Evolutionary conservation across 2,797 vertebrate species (phyloP), one percentile per base, ranked within the genome.

Genomic region (Heteromormyrus szaboi): DNA sequence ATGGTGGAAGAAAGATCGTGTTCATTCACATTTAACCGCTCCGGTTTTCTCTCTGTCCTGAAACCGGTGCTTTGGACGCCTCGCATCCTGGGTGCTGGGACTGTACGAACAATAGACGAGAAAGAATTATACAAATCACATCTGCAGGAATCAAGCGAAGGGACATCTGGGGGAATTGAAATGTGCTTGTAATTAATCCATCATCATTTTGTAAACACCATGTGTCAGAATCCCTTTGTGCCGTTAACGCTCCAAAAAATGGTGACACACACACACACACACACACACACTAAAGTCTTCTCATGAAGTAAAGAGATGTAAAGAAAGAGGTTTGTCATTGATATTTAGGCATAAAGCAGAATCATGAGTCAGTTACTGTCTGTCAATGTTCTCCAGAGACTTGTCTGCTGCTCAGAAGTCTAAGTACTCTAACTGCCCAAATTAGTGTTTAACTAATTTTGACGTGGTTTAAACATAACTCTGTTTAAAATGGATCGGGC

Each of bases 121-220:
- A 86, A 86, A 11, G 44, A 87, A 68, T 48, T 46, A 89, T 44
- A 89, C 59, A 72, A 90, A 90, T 90, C 87, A 88, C 90, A 91
- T 91, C 90, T 93, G 89, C 54, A 48, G 25, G 84, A 90, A 89
- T 88, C 19, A 88, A 90, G 88, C 46, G 29, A 76, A 79, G 46
- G 59, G 89, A 89, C 68, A 56, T 92, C 88, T 89, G 76, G 90
- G 46, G 46, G 91, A 89, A 88, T 91, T 84, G 62, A 62, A 92
- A 93, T 91, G 90, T 93, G 92, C 84, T 83, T 90, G 91, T 91
- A 89, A 93, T 94, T 93, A 90, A 81, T 89, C 53, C 91, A 92
- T 92, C 92, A 92, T 87, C 89, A 48, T 89, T 68, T 88, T 90
- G 89, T 92, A 94, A 94, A 94, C 92, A 91, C 88, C 62, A 87